phyloP scores from a whole-genome alignment of 2,113 vertebrate species.

The Aegotheles bennettii region DNA sequence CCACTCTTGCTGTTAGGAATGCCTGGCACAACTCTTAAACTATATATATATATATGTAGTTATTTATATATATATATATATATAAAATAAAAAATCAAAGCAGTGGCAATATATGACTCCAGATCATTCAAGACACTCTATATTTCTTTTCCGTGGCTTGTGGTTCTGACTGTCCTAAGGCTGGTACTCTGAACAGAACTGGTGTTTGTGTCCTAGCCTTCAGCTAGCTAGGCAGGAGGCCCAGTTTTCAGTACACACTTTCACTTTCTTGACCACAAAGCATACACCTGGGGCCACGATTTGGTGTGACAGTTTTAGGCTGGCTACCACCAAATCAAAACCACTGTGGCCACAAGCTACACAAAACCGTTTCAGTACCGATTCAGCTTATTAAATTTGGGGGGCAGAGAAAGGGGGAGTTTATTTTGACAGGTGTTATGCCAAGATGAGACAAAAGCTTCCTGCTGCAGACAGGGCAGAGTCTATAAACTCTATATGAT shows the following conservation, averaged over 20 bases:
- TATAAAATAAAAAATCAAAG: background rate
- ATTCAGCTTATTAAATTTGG: background rate
- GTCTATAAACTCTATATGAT: background rate
- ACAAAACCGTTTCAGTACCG: background rate
- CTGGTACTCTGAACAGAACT: background rate
- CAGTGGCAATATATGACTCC: background rate
- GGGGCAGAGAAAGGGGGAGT: background rate
- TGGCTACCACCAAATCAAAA: background rate
- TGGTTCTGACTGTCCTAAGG: background rate
- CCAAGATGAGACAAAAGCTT: background rate
- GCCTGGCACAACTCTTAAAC: background rate
- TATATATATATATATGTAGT: background rate
- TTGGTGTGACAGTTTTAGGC: background rate
- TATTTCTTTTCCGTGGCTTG: background rate
- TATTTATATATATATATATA: background rate
- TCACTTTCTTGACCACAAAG: background rate
- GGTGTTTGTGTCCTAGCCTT: background rate
- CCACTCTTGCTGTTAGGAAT: background rate
- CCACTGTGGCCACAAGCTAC: background rate
- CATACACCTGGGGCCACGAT: background rate
- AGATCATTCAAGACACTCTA: background rate
- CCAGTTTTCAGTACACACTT: background rate
- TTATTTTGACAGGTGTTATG: background rate
- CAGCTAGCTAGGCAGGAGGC: background rate
- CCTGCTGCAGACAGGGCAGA: background rate